Percentiles rank a stretch among this genome's conserved stretches.
Conservation (phyloP, 2,113 vertebrate genomes). For the Chroicocephalus ridibundus region DNA sequence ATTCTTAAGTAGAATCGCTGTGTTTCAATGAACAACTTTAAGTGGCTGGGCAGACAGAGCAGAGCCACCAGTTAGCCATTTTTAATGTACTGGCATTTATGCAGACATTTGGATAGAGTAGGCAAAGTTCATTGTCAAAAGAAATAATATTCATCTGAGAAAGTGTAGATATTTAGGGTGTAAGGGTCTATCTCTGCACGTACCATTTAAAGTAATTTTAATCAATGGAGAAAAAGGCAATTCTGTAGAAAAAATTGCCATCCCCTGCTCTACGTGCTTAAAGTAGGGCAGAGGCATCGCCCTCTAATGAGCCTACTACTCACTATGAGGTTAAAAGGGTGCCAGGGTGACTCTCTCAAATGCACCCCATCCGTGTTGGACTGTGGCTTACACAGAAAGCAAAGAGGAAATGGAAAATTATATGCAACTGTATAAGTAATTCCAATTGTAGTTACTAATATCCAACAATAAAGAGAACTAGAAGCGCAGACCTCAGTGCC, state of each 20-base stretch:
- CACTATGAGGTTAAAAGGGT: not conserved
- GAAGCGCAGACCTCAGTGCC: not conserved
- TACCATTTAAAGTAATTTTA: not conserved
- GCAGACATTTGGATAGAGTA: not conserved
- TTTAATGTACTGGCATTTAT: not conserved
- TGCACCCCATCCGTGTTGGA: not conserved
- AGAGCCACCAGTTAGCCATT: not conserved
- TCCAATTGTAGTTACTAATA: not conserved
- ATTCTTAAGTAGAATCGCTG: not conserved
- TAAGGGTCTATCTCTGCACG: not conserved
- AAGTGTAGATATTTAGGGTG: not conserved
- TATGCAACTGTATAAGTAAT: not conserved
- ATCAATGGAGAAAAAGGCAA: not conserved
- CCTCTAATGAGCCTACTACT: accelerated
- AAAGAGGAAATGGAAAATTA: not conserved
- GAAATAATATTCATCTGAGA: not conserved
- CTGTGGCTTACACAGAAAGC: not conserved
- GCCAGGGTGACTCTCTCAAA: not conserved
- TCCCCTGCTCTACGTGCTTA: not conserved
- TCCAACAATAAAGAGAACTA: not conserved
- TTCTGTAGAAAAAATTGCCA: not conserved
- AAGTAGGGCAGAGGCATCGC: not conserved
- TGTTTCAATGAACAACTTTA: not conserved
- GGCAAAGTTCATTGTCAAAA: not conserved
- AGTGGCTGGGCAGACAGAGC: not conserved